A percentile compares a stretch with the other conserved stretches of the same genome.
These are phyloP conservation scores for Tylochromis polylepis DNA, from an alignment of 2,113 vertebrate genomes.

Conservation along the genomic window DNA sequence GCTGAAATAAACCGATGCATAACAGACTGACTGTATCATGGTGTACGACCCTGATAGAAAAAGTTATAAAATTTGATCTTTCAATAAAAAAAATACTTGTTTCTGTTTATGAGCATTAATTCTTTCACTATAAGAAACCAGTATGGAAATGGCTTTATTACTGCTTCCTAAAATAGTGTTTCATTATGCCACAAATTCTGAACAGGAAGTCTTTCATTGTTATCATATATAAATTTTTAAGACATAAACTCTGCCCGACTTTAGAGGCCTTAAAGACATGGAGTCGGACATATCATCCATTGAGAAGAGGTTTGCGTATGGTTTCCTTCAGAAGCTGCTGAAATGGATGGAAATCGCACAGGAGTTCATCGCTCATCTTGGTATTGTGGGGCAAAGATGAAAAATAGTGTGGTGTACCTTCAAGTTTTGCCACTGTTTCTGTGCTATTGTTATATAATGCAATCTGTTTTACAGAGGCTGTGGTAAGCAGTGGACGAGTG, in stretches of 20 bases:
- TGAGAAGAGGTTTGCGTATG: constrained; percentile 91
- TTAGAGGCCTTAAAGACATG: constrained; percentile 91
- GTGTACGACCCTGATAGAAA: not conserved
- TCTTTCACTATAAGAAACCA: not conserved
- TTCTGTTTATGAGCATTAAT: not conserved
- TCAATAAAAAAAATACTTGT: not conserved
- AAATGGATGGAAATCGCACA: constrained; percentile 95
- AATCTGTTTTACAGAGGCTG: constrained; percentile 78
- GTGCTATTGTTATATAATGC: not conserved
- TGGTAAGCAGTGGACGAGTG: constrained; percentile 91
- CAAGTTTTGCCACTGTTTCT: not conserved
- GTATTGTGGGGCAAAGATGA: constrained; percentile 49
- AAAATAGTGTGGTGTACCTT: not conserved
- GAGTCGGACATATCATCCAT: constrained; percentile 92
- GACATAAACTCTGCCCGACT: not conserved
- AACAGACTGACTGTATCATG: not conserved
- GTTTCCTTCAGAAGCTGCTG: constrained; percentile 89
- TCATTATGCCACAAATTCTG: not conserved
- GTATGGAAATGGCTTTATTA: not conserved
- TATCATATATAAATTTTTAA: not conserved
- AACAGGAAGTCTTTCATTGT: not conserved
- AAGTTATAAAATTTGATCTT: not conserved
- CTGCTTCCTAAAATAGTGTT: not conserved
- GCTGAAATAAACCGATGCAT: not conserved
- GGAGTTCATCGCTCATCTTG: constrained; percentile 91